Evolutionary conservation across 2,113 vertebrate species (phyloP).

Genomic region (Limanda limanda): DNA sequence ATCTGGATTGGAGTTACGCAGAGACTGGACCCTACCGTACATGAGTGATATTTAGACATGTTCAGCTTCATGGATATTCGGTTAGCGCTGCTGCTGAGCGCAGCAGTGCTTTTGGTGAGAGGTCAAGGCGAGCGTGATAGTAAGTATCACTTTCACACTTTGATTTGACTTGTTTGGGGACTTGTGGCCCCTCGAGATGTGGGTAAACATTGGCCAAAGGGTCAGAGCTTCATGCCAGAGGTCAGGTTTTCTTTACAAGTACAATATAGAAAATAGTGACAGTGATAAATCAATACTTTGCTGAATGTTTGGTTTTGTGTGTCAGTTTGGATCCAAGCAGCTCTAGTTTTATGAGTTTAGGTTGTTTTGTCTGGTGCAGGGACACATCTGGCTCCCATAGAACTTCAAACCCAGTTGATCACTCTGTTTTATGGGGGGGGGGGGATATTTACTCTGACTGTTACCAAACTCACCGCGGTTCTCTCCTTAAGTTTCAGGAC

Average conservation of each 20-base stretch:
- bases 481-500: constrained; percentile 70
- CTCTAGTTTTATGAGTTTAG: not conserved
- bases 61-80: constrained; percentile 99
- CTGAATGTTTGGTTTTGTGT: not conserved
- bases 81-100: constrained; percentile 97
- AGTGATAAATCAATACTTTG: not conserved
- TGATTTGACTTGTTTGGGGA: constrained; percentile 57
- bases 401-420: not conserved
- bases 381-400: not conserved
- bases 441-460: too few relatives aligned
- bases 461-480: constrained; percentile 6
- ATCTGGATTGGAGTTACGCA: constrained; percentile 94
- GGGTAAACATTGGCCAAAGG: constrained; percentile 25
- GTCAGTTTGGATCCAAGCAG: not conserved
- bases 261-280: too few relatives aligned
- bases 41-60: constrained; percentile 99
- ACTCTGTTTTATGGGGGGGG: not conserved
- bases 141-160: constrained; percentile 85
- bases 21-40: constrained; percentile 89
- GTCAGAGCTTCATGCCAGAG: not conserved
- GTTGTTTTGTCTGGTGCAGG: not conserved
- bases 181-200: constrained; percentile 53
- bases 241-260: too few relatives aligned
- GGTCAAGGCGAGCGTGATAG: constrained; percentile 94
- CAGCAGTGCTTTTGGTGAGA: constrained; percentile 89